A percentile compares a stretch with the other conserved stretches of the same genome.
Conservation (phyloP, 2,888 invertebrate genomes). For the Papilio protenor region DNA sequence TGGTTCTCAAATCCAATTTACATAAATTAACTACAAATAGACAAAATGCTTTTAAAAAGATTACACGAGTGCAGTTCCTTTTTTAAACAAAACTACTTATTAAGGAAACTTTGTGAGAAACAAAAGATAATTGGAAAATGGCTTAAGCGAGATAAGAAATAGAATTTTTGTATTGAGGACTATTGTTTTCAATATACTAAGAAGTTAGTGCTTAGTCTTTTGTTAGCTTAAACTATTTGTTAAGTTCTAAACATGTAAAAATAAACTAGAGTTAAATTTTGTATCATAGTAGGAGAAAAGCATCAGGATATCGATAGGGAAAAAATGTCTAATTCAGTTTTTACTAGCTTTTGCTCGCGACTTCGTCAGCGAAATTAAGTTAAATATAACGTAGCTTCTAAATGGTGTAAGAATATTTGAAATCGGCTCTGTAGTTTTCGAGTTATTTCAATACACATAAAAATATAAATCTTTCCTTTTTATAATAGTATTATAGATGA, state of each 20-base stretch:
- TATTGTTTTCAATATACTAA: conserved; percentile 27
- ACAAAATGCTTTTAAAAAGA: neutral
- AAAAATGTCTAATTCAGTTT: neutral
- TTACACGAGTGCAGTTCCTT: neutral
- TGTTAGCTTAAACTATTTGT: neutral
- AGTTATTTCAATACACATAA: too few species aligned
- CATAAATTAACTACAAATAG: neutral
- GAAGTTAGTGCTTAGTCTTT: neutral
- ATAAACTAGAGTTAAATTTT: neutral
- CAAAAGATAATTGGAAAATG: conserved; percentile 37
- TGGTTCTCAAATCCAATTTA: neutral
- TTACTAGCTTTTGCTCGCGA: too few species aligned
- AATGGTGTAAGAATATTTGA: neutral
- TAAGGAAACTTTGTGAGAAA: conserved; percentile 25
- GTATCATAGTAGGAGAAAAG: neutral
- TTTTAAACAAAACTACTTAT: neutral
- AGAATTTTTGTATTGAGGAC: conserved; percentile 33
- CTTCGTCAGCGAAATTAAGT: too few species aligned
- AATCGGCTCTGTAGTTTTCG: too few species aligned
- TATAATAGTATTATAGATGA: too few species aligned
- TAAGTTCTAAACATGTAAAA: neutral
- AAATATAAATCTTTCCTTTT: too few species aligned
- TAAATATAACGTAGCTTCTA: neutral
- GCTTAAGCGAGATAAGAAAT: conserved; percentile 25
- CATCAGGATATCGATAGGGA: conserved; percentile 1